Base-by-base conservation (phyloP, 2,888 invertebrate species). In the Orthonevra nobilis region DNA sequence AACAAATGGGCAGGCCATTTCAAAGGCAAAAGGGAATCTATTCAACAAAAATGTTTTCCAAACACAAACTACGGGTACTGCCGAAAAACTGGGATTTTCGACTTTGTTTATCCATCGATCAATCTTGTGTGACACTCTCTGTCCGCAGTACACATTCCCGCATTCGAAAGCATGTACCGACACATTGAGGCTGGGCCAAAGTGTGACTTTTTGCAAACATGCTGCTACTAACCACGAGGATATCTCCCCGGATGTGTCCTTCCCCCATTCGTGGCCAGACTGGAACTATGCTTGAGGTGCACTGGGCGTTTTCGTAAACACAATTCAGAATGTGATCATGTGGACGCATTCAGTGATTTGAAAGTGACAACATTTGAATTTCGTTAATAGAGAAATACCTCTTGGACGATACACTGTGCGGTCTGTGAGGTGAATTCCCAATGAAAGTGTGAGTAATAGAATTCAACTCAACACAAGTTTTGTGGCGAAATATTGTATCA, bases 341-440 rank as follows among this genome's bases (percentile, higher is more conserved):
- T 34, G 44, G 34, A 46, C 30, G 12, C 26, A 52, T 42, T 7
- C 20, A 42, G 26, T 44, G 50, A 60, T 58, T 73, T 66, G 42
- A 66, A 50, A 52, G 52, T 60, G 73, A 66, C 52, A 66, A 52
- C 42, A 30, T 58, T 58, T 66, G 58, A 58, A 44, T 52, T 50
- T 58, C 36, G 50, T 73, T 66, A 73, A 73, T 73, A 52, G 66
- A 73, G 48, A 63, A 38, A 63, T 38, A 28, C 66, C 66, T 52
- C 19, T 38, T 17, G 34, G 52, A 48, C 19, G 40, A 50, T 17
- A 44, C 20, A 60, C 66, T 36, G 44, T 64, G 40, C 10, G 64
- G 56, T 64, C 38, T 40, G 26, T 72, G 20, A 19, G 56, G 48
- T 56, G 17, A n/a, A 19, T 40, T 14, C 42, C 19, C 40, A 9